These are phyloP conservation scores for Gobio gobio DNA, from an alignment of 2,113 vertebrate genomes.

Conservation along the genomic window DNA sequence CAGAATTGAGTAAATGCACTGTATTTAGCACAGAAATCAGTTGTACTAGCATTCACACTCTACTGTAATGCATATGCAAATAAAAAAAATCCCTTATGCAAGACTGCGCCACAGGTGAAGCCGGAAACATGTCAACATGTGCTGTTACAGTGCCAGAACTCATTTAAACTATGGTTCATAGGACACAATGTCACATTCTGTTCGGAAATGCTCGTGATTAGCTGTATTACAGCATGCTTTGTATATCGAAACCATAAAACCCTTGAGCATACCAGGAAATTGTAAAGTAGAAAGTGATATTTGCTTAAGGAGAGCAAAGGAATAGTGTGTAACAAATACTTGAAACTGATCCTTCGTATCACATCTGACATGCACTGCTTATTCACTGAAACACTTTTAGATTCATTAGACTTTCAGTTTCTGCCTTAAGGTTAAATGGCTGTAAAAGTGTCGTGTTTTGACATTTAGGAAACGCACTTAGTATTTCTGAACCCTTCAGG, in stretches of 20 bases:
- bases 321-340: background rate
- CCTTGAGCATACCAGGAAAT: background rate
- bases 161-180: background rate
- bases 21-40: background rate
- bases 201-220: background rate
- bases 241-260: background rate
- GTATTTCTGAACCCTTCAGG: background rate
- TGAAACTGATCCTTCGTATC: background rate
- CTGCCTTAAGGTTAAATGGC: background rate
- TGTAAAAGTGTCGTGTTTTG: background rate
- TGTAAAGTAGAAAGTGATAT: background rate
- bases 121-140: background rate
- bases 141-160: background rate
- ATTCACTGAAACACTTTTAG: background rate
- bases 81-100: background rate
- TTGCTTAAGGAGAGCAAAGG: background rate
- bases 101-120: background rate
- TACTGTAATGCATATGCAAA: background rate
- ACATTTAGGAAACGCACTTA: background rate
- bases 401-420: background rate
- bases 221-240: background rate
- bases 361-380: background rate
- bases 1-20: background rate
- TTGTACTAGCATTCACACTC: background rate
- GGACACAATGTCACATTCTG: background rate